Percentiles rank a stretch among this genome's conserved stretches.
phyloP scores from a whole-genome alignment of 2,113 vertebrate species.

The Eclectus roratus region DNA sequence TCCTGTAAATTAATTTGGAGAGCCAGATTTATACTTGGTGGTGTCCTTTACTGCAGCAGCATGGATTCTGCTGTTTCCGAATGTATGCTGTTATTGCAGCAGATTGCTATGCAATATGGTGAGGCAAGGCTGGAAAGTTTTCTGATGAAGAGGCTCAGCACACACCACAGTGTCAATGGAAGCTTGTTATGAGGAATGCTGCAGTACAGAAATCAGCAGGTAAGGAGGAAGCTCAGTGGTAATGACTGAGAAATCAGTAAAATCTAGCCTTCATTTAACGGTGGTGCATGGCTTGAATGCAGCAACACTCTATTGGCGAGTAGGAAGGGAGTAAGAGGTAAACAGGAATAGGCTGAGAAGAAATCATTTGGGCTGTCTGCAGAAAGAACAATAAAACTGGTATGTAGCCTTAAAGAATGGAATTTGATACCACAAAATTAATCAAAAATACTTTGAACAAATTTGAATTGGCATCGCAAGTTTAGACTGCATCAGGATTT shows the following conservation, averaged over 20 bases:
- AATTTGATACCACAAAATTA: slow-evolving; percentile 15
- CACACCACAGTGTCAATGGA: accelerated
- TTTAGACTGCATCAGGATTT: slow-evolving; percentile 9
- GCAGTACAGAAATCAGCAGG: background rate
- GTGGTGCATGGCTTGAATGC: background rate
- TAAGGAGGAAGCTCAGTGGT: background rate
- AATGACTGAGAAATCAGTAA: background rate
- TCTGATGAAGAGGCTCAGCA: background rate
- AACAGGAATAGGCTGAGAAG: background rate
- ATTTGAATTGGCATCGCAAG: slow-evolving; percentile 34
- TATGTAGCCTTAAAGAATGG: background rate
- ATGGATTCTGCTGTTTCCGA: background rate
- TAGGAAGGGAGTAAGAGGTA: background rate
- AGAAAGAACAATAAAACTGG: background rate
- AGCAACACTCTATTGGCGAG: background rate
- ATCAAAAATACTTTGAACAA: slow-evolving; percentile 20
- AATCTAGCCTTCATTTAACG: background rate
- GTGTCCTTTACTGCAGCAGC: accelerated
- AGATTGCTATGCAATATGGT: background rate
- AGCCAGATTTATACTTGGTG: accelerated
- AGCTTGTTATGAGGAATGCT: background rate
- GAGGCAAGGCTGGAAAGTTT: background rate
- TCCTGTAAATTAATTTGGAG: background rate
- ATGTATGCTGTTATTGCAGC: background rate
- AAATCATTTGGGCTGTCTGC: background rate